Base-by-base conservation (phyloP, 2,888 invertebrate species). In the Halictus quadricinctus region DNA sequence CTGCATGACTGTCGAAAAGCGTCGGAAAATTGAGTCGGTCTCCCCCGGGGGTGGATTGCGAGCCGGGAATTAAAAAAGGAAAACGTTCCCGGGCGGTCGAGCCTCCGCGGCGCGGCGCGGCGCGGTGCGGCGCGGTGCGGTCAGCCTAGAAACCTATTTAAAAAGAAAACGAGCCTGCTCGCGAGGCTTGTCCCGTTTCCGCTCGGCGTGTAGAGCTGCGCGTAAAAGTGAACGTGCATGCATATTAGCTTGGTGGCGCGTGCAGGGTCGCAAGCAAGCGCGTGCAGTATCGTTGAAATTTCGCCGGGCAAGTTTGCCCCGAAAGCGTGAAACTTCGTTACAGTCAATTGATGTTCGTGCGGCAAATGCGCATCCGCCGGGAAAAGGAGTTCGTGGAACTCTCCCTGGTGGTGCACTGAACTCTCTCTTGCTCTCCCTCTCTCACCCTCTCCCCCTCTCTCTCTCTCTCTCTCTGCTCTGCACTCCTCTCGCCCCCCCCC, bases 371-470 rank as follows among this genome's bases (percentile, higher is more conserved):
- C 87, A 88, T 87, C 85, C 86, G 84, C 79, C 77, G 79, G 76
- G 87, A 81, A 80, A 86, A 87, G 86, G 76, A 89, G 89, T 91
- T 90, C 89, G 87, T 90, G 88, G 89, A 91, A 91, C 91, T 89
- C 90, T 85, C 86, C 76, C 76, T 80, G 79, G 80, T 83, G 88
- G 92, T 92, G 89, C 92, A 92, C 88, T 92, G 92, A 92, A 93
- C 93, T 92, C 90, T 90, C 92, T 88, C 91, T 36, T 29, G 50
- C 72, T 12, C 88, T 88, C 91, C 43, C 43, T 41, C 41, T 21
- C n/a, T 1, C 41, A 18, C 41, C 1, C 21, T 8, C 54, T 0
- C 7, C 21, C 21, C 6, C 54, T 10, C 54, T 54, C 93, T 92
- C 90, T 89, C 92, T 88, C 91, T 48, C 46, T 48, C 72, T 15